phyloP scores from a whole-genome alignment of 2,888 invertebrate species.

The Strigamia maritima region DNA sequence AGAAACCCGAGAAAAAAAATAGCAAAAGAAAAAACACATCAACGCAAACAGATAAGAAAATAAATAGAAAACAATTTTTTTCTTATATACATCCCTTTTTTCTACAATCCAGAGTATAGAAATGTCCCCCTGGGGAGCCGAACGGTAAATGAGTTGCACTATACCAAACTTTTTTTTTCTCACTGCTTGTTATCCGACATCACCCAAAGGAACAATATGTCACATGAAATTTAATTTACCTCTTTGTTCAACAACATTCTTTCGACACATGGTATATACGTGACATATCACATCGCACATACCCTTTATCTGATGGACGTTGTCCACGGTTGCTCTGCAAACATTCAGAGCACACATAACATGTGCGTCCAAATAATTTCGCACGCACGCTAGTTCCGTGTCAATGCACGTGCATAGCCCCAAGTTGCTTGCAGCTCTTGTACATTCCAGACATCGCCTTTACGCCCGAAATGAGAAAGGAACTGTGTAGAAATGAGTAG shows the following conservation, averaged over 20 bases:
- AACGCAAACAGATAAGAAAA: not conserved
- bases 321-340: not conserved
- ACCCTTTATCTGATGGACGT: slow-evolving; percentile 7
- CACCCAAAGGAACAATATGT: slow-evolving; percentile 23
- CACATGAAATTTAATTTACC: slow-evolving; percentile 4
- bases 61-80: slow-evolving; percentile 25
- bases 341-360: slow-evolving; percentile 13
- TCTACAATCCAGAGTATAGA: not conserved
- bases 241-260: slow-evolving; percentile 13
- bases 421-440: not conserved
- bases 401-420: slow-evolving; percentile 2
- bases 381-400: not conserved
- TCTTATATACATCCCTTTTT: not conserved
- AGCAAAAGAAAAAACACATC: not conserved
- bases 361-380: slow-evolving; percentile 18
- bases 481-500: slow-evolving; percentile 4
- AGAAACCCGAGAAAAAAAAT: not conserved
- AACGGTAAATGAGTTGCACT: slow-evolving; percentile 1
- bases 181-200: not conserved
- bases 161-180: not conserved
- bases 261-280: slow-evolving; percentile 8
- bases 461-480: not conserved
- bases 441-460: not conserved
- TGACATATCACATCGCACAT: not conserved
- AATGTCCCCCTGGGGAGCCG: not conserved